These are phyloP conservation scores for Sinotaia quadrata DNA, from an alignment of 2,888 invertebrate species.

Conservation along the genomic window DNA sequence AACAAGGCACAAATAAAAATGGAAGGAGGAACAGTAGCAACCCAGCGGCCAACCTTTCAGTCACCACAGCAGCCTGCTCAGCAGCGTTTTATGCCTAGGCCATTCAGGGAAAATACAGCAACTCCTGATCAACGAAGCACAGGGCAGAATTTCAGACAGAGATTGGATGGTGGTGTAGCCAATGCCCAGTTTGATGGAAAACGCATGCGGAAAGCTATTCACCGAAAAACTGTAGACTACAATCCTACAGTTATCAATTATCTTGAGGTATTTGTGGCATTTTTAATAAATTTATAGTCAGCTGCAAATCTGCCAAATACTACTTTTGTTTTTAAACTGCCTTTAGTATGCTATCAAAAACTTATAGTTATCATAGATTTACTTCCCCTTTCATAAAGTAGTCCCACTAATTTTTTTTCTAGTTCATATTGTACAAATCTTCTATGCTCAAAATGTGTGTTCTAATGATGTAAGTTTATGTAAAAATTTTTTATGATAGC, in stretches of 20 bases:
- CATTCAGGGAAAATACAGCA: no score
- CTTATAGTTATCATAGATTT: no score
- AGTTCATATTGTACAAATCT: no score
- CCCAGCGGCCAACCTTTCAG: background rate
- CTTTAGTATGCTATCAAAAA: no score
- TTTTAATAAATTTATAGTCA: background rate
- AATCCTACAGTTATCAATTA: slow-evolving; percentile 94
- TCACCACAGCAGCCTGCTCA: background rate
- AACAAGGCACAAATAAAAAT: background rate
- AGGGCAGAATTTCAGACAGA: background rate
- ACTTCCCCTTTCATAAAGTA: no score
- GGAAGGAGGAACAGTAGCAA: slow-evolving; percentile 3
- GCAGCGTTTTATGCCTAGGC: background rate
- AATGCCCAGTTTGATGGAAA: slow-evolving; percentile 82
- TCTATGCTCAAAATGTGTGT: no score
- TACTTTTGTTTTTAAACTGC: no score
- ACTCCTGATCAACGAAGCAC: background rate
- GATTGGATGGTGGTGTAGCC: background rate
- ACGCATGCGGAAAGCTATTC: slow-evolving; percentile 93
- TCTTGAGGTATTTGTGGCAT: slow-evolving; percentile 81
- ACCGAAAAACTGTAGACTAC: slow-evolving; percentile 98
- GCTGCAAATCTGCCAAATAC: background rate
- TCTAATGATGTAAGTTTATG: no score
- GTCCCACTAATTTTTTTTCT: no score
- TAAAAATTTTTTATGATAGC: no score